A percentile compares a stretch with the other conserved stretches of the same genome.
phyloP scores from a whole-genome alignment of 2,797 vertebrate species.

The Hoplostethus atlanticus region DNA sequence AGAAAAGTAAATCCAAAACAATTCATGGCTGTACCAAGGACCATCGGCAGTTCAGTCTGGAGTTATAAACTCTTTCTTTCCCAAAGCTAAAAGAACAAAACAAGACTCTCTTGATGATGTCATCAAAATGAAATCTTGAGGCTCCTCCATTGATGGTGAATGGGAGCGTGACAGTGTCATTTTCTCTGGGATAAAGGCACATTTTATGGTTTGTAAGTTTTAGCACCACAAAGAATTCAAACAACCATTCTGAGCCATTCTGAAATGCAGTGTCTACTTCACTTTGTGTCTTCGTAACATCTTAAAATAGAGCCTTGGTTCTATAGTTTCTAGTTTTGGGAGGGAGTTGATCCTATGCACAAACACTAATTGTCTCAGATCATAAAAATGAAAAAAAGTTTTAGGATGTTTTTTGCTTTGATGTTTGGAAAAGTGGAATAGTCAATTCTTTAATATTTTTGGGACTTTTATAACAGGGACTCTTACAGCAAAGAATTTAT shows the following conservation, averaged over 20 bases:
- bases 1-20: too few species aligned
- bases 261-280: neutral
- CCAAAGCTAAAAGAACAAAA: neutral
- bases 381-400: too few species aligned
- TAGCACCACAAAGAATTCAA: neutral
- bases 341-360: too few species aligned
- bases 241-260: neutral
- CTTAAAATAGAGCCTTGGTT: too few species aligned
- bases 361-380: neutral
- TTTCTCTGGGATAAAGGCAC: conserved; percentile 19
- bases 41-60: too few species aligned
- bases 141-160: neutral
- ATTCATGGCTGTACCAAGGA: too few species aligned
- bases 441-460: neutral
- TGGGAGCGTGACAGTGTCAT: neutral
- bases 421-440: neutral
- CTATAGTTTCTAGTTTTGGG: too few species aligned
- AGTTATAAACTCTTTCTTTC: too few species aligned
- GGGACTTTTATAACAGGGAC: neutral
- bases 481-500: too few species aligned
- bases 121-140: neutral
- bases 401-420: too few species aligned
- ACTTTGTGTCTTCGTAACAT: too few species aligned
- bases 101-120: neutral
- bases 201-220: neutral